phyloP scores from a whole-genome alignment of 2,888 invertebrate species.

The Chrysina gloriosa region DNA sequence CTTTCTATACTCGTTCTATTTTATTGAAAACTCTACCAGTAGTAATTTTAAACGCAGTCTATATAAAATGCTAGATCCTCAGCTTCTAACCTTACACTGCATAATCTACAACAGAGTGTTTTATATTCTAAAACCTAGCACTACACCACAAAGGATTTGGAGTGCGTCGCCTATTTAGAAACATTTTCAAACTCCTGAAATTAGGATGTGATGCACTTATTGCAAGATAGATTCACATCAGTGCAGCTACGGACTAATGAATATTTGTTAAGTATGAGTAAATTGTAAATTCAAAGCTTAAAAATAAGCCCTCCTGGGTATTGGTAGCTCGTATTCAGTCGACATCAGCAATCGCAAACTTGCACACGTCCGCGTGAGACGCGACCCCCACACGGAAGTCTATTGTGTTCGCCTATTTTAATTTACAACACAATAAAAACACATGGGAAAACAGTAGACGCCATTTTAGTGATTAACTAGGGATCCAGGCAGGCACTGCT shows the following conservation, averaged over 20 bases:
- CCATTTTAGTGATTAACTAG: slow-evolving; percentile 68
- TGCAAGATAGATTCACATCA: not conserved
- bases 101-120: no score
- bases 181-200: not conserved
- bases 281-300: slow-evolving; percentile 39
- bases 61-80: no score
- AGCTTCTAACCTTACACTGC: no score
- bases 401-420: slow-evolving; percentile 65
- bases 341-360: slow-evolving; percentile 60
- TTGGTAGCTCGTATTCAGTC: slow-evolving; percentile 58
- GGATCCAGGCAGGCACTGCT: slow-evolving; percentile 63
- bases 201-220: slow-evolving; percentile 1
- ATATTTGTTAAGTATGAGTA: slow-evolving; percentile 27
- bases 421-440: slow-evolving; percentile 68
- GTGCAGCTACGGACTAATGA: slow-evolving; percentile 8
- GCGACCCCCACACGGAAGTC: slow-evolving; percentile 60
- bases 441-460: slow-evolving; percentile 68
- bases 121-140: not conserved
- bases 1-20: no score
- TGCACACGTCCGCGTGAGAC: slow-evolving; percentile 59
- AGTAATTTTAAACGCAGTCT: no score
- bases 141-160: no score
- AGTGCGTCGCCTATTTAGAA: no score
- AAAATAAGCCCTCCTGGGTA: slow-evolving; percentile 57
- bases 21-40: no score